These are phyloP conservation scores for Cynopterus sphinx DNA, from an alignment of 2,797 vertebrate genomes.

Conservation along the genomic window DNA sequence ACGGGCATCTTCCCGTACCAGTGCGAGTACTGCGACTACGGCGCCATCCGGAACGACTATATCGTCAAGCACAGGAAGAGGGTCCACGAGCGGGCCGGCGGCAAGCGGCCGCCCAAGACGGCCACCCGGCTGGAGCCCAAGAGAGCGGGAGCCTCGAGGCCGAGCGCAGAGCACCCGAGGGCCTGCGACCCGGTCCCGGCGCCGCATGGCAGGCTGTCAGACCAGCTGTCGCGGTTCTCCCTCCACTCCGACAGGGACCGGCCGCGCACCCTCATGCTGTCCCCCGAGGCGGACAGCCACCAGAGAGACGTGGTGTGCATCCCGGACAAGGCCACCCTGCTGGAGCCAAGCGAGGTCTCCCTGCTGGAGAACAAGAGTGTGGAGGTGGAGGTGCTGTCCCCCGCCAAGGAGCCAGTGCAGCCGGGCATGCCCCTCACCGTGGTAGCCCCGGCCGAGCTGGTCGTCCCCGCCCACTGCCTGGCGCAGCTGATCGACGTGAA, in stretches of 20 bases:
- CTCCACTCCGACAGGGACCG: constrained; percentile 56
- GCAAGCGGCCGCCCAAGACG: constrained; percentile 67
- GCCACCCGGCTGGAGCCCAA: constrained; percentile 72
- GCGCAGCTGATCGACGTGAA: constrained; percentile 95
- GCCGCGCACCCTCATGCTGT: neutral
- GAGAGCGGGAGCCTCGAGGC: constrained; percentile 38
- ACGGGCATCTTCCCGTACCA: constrained; percentile 91
- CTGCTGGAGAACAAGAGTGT: constrained; percentile 84
- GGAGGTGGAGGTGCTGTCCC: constrained; percentile 89
- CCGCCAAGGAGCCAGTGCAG: constrained; percentile 89
- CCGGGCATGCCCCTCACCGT: constrained; percentile 93
- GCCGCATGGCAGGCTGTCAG: constrained; percentile 55
- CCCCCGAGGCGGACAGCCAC: constrained; percentile 54
- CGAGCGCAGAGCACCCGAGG: constrained; percentile 64
- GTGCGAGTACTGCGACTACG: constrained; percentile 94
- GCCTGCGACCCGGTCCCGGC: constrained; percentile 34
- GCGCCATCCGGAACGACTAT: constrained; percentile 93
- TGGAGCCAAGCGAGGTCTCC: constrained; percentile 42
- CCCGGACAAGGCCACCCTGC: constrained; percentile 52
- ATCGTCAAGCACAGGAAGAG: constrained; percentile 94
- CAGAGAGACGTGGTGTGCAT: constrained; percentile 71
- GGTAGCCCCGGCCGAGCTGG: constrained; percentile 92
- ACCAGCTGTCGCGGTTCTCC: constrained; percentile 59
- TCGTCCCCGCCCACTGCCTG: constrained; percentile 94
- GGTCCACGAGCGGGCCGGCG: constrained; percentile 85